Percentiles rank a stretch among this genome's conserved stretches.
Conservation (phyloP, 1,140 invertebrate genomes). For the Microplitis mediator region DNA sequence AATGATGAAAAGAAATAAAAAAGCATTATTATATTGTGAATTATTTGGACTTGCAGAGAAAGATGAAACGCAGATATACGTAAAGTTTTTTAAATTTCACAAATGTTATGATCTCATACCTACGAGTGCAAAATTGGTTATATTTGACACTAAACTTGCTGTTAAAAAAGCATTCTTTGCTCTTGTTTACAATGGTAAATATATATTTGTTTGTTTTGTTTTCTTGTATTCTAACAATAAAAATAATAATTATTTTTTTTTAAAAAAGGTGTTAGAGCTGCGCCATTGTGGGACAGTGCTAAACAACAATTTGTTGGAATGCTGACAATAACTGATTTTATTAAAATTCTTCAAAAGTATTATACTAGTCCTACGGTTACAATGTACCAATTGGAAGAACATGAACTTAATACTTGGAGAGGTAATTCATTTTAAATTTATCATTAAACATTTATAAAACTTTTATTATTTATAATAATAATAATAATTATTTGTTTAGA, state of each 20-base stretch:
- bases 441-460: background rate
- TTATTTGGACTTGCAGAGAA: slow-evolving; percentile 81
- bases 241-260: slow-evolving; percentile 20
- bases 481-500: slow-evolving; percentile 61
- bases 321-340: slow-evolving; percentile 99
- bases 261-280: slow-evolving; percentile 85
- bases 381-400: slow-evolving; percentile 97
- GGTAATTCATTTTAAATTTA: slow-evolving; percentile 64
- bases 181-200: slow-evolving; percentile 94
- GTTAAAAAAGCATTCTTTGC: slow-evolving; percentile 99
- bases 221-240: background rate
- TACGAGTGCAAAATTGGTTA: slow-evolving; percentile 97
- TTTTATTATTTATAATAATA: background rate
- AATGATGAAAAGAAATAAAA: slow-evolving; percentile 45
- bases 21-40: slow-evolving; percentile 53
- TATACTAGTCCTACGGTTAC: slow-evolving; percentile 89
- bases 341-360: slow-evolving; percentile 97
- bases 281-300: slow-evolving; percentile 94
- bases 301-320: slow-evolving; percentile 94
- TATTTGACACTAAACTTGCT: slow-evolving; percentile 98
- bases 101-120: slow-evolving; percentile 99
- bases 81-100: slow-evolving; percentile 99
- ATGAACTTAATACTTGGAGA: slow-evolving; percentile 95
- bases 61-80: slow-evolving; percentile 94
- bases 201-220: slow-evolving; percentile 1